Conservation (phyloP, 2,113 vertebrate genomes). For the Saccopteryx bilineata region DNA sequence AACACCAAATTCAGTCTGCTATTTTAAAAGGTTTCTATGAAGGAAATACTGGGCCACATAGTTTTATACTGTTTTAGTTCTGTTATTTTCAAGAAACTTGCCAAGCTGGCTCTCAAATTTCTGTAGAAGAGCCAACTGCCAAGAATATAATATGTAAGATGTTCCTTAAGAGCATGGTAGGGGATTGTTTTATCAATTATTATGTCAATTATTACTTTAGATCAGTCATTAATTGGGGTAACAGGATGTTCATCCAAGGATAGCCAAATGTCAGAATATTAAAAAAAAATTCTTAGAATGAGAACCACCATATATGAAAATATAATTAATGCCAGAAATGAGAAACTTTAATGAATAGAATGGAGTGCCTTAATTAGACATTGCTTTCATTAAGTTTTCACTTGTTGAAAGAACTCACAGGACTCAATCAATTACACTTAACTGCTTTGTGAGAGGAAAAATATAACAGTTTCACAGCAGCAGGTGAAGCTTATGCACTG, state of each 20-base stretch:
- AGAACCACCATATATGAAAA: not conserved
- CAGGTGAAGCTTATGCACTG: not conserved
- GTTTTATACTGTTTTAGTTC: not conserved
- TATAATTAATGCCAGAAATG: slow-evolving; percentile 22
- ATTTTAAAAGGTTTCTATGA: not conserved
- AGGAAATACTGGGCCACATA: not conserved
- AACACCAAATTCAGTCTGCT: not conserved
- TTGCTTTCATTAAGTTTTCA: slow-evolving; percentile 35
- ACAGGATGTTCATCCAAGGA: not conserved
- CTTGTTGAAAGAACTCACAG: not conserved
- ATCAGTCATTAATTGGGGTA: not conserved
- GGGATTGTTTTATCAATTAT: slow-evolving; percentile 39
- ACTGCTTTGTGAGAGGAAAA: slow-evolving; percentile 26
- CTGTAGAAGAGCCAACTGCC: not conserved
- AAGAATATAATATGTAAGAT: not conserved
- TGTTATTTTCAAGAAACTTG: slow-evolving; percentile 28
- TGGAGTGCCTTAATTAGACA: not conserved
- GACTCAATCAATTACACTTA: not conserved
- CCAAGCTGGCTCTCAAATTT: not conserved
- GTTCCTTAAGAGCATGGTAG: not conserved
- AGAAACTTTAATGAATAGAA: slow-evolving; percentile 14
- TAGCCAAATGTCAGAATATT: not conserved
- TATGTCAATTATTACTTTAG: slow-evolving; percentile 39
- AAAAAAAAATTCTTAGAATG: not conserved
- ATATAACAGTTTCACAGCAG: not conserved